Evolutionary conservation across 2,797 vertebrate species (phyloP).

Genomic region (Neosilurus hyrtlii): DNA sequence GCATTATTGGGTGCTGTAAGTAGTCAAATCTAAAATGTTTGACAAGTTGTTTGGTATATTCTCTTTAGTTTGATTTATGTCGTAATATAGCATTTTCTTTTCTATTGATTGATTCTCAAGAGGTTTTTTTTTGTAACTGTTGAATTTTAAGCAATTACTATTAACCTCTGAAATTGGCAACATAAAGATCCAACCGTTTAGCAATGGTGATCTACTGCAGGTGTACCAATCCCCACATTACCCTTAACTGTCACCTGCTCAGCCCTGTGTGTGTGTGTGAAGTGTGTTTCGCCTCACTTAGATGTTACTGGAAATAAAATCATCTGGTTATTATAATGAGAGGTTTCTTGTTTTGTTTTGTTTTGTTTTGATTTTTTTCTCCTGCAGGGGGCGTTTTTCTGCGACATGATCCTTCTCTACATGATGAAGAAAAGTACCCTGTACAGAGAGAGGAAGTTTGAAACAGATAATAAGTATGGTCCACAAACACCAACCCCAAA

Average conservation of each 20-base stretch:
- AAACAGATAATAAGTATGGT: conserved; percentile 59
- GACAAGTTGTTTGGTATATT: neutral
- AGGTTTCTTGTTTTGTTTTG: neutral
- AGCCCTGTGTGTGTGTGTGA: neutral
- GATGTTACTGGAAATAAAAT: neutral
- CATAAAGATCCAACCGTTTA: neutral
- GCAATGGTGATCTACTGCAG: neutral
- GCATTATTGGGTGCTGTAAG: conserved; percentile 89
- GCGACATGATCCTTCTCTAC: conserved; percentile 86
- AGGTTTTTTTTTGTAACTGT: neutral
- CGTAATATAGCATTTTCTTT: too few relatives aligned
- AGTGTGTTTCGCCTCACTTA: neutral
- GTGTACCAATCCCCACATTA: neutral
- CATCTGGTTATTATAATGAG: neutral
- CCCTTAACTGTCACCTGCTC: neutral
- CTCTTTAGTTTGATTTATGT: neutral
- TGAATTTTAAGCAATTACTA: neutral
- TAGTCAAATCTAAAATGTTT: conserved; percentile 46
- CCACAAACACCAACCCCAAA: conserved; percentile 9
- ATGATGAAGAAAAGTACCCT: conserved; percentile 81
- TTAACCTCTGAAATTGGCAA: neutral
- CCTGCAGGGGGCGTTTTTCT: conserved; percentile 84
- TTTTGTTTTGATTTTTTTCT: conserved; percentile 4
- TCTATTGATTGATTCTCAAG: neutral
- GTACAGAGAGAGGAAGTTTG: conserved; percentile 83